Conservation (phyloP, 2,113 vertebrate genomes). For the Anhinga rufa region DNA sequence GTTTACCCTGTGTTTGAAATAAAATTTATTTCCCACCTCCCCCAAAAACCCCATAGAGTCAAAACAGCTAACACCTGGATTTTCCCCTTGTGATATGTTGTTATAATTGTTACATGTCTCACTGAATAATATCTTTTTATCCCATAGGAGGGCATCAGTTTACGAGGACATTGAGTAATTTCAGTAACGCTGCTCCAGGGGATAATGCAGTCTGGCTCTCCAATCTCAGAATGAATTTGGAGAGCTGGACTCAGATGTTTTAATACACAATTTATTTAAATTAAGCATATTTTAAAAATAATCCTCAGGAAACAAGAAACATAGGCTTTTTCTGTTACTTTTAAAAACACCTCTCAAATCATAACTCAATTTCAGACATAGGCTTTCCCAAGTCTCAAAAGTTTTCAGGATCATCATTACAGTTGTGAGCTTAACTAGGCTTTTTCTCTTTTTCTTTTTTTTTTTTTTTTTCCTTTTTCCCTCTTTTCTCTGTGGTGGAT, state of each 20-base stretch:
- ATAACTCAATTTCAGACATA: background rate
- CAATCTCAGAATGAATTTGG: background rate
- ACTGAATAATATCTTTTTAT: background rate
- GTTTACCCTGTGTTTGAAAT: background rate
- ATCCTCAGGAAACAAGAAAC: background rate
- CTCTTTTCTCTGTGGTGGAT: background rate
- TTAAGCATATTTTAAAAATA: background rate
- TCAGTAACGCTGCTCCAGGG: background rate
- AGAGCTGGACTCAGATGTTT: background rate
- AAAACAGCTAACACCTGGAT: background rate
- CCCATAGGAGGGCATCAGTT: constrained; percentile 5
- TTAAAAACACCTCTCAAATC: background rate
- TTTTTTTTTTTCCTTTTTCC: too few species aligned
- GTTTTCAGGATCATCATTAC: background rate
- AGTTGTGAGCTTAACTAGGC: background rate
- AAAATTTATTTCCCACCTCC: background rate
- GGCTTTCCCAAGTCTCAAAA: background rate
- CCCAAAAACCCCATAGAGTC: background rate
- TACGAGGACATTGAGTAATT: background rate
- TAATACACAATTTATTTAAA: background rate
- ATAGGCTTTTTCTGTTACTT: background rate
- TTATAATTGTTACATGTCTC: background rate
- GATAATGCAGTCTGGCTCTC: background rate
- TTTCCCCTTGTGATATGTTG: background rate
- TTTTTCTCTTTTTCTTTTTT: too few species aligned